Evolutionary conservation across 2,888 invertebrate genomes (phyloP), one percentile per base, ranked within the genome.

Genomic region (Erynnis tages): DNA sequence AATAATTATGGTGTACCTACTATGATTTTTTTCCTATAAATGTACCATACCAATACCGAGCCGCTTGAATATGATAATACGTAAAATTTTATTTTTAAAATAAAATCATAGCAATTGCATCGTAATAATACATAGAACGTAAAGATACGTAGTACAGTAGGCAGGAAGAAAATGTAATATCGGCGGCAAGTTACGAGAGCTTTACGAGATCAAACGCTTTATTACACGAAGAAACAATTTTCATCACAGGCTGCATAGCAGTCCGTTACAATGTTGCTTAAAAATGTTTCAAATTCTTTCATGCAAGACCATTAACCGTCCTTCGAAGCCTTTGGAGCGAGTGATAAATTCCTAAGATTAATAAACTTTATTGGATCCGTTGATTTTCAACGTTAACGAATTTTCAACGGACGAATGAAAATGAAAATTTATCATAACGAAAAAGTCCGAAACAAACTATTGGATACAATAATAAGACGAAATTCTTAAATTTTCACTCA

Each of bases 141-240:
- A 19, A 34, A 34, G 21, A 21, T 21, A 17, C 17, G 14, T 1
- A 46, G 52, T 53, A 44, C 45, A 55, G 56, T 32, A 48, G 37
- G 45, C 34, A 52, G 53, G 54, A 56, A 59, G 50, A 57, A 55
- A 56, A 55, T 34, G 54, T 53, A 55, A 56, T 59, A 59, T 56
- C 55, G 47, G 35, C 16, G 44, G 54, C 55, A 34, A 53, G 46
- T 55, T 54, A 55, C 53, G 48, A 55, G 23, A 49, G 53, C 40
- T 59, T 55, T 56, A 59, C 55, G 56, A 58, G 48, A 48, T 54
- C 47, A 57, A 57, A 53, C 25, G 53, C 53, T 38, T 53, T 53
- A 53, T 53, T 45, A 53, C 45, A 45, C 44, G 38, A 45, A 45
- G 38, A 53, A 53, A 45, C 44, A 53, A 53, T 53, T 53, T 53